Evolutionary conservation across 1,140 invertebrate genomes (phyloP), one percentile per base, ranked within the genome.

Genomic region (Eumaeus atala): DNA sequence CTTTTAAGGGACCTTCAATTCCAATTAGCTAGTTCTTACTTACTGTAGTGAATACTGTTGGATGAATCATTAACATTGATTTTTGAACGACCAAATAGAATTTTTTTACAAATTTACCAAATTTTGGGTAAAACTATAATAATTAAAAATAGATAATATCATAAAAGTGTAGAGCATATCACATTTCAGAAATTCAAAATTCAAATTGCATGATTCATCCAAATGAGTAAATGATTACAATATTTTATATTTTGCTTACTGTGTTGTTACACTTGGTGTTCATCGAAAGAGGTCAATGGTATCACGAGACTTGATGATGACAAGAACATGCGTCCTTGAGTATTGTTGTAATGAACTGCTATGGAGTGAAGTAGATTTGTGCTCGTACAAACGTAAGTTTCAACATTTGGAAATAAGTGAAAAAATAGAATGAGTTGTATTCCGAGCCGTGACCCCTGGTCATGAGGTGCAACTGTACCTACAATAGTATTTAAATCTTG

Each of bases 1-100:
- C 77, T 83, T 84, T 79, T 87, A 87, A 87, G 84, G 84, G 84
- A 87, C 84, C 84, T 87, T 84, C 77, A 87, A 87, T 87, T 87
- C 84, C 84, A 84, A 71, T 84, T 87, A 86, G 83, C 73, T 86
- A 87, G 77, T 82, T 83, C 77, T 28, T 86, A 84, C 81, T 83
- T 84, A 86, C 81, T 83, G 83, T 87, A 87, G 81, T 80, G 65
- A 77, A 77, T 77, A 80, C 72, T 71, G 48, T 76, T 77, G 77
- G 81, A 73, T 81, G 77, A 73, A 84, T 78, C 79, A 75, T 72
- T n/a, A 64, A 61, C 57, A 66, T 67, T 59, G 70, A 70, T 73
- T 82, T 87, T 81, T 78, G 70, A 72, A 59, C 67, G 84, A 87
- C 83, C 83, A 87, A 87, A 81, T 81, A 78, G 73, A 74, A 79